Percentiles rank a stretch among this genome's conserved stretches.
phyloP scores from a whole-genome alignment of 2,888 invertebrate genomes.

The Lordiphosa fenestrarum region DNA sequence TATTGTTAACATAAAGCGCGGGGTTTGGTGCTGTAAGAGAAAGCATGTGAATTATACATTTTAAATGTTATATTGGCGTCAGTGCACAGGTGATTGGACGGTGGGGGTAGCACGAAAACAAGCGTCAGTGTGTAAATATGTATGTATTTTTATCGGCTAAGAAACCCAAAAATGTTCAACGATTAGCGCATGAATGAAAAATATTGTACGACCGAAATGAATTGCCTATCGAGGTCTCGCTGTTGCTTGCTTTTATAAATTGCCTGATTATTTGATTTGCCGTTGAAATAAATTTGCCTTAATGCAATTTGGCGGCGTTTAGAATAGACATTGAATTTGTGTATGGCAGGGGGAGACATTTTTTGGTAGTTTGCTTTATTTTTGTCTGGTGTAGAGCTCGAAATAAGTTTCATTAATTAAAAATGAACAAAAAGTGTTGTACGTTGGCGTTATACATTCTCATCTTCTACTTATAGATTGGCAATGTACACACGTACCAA shows the following conservation, averaged over 20 bases:
- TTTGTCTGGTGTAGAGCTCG: constrained; percentile 19
- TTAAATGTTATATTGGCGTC: constrained; percentile 41
- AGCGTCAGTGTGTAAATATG: constrained; percentile 42
- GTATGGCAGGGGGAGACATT: constrained; percentile 1
- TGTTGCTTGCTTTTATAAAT: constrained; percentile 29
- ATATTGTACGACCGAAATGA: constrained; percentile 33
- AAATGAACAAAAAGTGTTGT: constrained; percentile 56
- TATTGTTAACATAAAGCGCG: constrained; percentile 26
- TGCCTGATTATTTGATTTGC: constrained; percentile 45
- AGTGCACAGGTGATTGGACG: constrained; percentile 44
- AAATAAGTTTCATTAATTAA: constrained; percentile 74
- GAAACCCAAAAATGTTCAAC: constrained; percentile 24
- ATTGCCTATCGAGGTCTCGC: constrained; percentile 29
- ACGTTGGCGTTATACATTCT: constrained; percentile 31
- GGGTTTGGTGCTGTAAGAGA: constrained; percentile 21
- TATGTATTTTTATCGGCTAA: constrained; percentile 27
- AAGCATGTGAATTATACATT: constrained; percentile 47
- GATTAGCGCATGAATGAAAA: constrained; percentile 73
- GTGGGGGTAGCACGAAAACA: neutral
- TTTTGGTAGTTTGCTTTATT: constrained; percentile 37
- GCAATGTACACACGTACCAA: constrained; percentile 31
- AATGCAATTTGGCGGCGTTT: neutral
- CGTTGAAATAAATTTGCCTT: constrained; percentile 33
- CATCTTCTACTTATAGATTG: constrained; percentile 26
- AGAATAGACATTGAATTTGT: constrained; percentile 1